These are phyloP conservation scores for Vulpes lagopus DNA, from an alignment of 2,113 vertebrate species.

Conservation along the genomic window DNA sequence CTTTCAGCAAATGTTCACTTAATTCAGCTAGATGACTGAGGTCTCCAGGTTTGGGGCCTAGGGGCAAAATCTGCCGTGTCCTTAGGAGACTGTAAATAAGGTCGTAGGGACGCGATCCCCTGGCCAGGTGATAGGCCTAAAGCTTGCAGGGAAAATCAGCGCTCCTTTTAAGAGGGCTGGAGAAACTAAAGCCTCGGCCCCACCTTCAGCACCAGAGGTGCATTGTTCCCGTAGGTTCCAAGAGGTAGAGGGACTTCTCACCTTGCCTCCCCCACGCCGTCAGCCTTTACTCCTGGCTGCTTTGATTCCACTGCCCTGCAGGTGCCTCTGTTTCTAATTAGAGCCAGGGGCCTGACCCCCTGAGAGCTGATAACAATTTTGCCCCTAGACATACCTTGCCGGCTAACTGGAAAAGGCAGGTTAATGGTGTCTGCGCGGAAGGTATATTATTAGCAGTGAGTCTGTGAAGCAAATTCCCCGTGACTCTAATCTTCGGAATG, in stretches of 20 bases:
- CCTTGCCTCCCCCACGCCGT: conserved; percentile 67
- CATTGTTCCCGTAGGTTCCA: not conserved
- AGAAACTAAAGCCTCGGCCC: accelerated
- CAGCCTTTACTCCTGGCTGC: conserved; percentile 73
- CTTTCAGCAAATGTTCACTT: not conserved
- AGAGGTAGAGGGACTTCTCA: conserved; percentile 54
- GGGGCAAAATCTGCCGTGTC: not conserved
- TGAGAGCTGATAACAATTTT: conserved; percentile 89
- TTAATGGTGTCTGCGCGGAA: conserved; percentile 88
- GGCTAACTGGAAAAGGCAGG: conserved; percentile 90
- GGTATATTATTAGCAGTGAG: conserved; percentile 91
- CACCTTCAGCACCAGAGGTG: not conserved
- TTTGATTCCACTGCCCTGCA: conserved; percentile 84
- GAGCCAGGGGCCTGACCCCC: conserved; percentile 84
- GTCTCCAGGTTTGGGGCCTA: not conserved
- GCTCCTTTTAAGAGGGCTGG: not conserved
- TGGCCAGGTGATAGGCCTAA: not conserved
- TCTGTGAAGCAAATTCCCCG: conserved; percentile 90
- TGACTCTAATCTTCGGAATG: conserved; percentile 94
- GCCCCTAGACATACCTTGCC: conserved; percentile 87
- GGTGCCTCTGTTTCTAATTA: conserved; percentile 91
- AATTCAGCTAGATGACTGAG: not conserved
- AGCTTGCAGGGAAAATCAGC: not conserved
- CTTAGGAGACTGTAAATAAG: not conserved
- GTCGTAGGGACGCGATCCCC: not conserved